phyloP scores from a whole-genome alignment of 2,113 vertebrate species.

The Trochalopteron elliotii region DNA sequence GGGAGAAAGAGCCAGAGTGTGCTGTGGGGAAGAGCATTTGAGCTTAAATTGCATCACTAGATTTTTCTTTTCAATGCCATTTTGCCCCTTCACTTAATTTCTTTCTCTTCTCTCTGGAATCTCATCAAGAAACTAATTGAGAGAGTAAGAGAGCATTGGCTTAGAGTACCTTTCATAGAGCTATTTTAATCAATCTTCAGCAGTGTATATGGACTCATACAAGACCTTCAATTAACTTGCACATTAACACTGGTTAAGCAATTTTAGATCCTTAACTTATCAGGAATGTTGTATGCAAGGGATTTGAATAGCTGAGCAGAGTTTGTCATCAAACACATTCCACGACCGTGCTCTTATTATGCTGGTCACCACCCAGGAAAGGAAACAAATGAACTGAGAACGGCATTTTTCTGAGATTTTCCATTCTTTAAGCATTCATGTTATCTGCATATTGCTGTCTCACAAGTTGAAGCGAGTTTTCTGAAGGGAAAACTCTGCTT shows the following conservation, averaged over 20 bases:
- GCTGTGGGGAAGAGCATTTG: background rate
- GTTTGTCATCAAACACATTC: background rate
- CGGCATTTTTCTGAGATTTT: background rate
- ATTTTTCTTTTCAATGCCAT: background rate
- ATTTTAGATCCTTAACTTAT: slow-evolving; percentile 50
- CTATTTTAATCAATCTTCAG: slow-evolving; percentile 52
- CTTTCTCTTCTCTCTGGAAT: slow-evolving; percentile 45
- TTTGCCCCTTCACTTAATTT: slow-evolving; percentile 35
- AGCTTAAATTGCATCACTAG: background rate
- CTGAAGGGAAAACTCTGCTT: background rate
- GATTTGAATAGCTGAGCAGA: background rate
- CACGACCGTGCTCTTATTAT: background rate
- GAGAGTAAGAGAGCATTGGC: background rate
- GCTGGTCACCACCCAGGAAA: background rate
- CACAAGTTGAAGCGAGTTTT: background rate
- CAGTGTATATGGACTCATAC: slow-evolving; percentile 6
- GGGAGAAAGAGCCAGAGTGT: background rate
- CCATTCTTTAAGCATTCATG: background rate
- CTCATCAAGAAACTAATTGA: slow-evolving; percentile 18
- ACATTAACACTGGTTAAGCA: slow-evolving; percentile 16
- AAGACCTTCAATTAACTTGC: slow-evolving; percentile 55
- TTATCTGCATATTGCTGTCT: background rate
- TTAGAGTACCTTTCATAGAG: background rate
- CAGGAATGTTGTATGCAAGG: background rate
- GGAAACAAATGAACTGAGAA: background rate